Conservation (phyloP, 2,797 vertebrate genomes). For the Characodon lateralis region DNA sequence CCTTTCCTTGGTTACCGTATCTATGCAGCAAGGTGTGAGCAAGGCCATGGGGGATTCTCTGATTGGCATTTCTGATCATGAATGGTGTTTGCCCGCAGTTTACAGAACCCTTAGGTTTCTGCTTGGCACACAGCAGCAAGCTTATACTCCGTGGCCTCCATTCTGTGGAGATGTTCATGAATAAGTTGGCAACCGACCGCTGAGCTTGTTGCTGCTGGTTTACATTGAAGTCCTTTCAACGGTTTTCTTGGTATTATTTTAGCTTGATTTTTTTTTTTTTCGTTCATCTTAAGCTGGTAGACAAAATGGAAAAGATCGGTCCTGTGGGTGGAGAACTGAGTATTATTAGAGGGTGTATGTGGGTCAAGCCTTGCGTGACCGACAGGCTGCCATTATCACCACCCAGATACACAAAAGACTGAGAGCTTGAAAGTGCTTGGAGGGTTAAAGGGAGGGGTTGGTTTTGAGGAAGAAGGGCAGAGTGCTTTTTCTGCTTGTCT, state of each 20-base stretch:
- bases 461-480: constrained; percentile 42
- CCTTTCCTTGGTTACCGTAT: constrained; percentile 52
- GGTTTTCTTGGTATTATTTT: constrained; percentile 16
- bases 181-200: constrained; percentile 30
- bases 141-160: constrained; percentile 38
- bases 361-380: constrained; percentile 79
- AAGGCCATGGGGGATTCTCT: constrained; percentile 33
- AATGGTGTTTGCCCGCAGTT: constrained; percentile 41
- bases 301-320: constrained; percentile 62
- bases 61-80: constrained; percentile 53
- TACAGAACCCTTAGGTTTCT: constrained; percentile 24
- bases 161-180: constrained; percentile 31
- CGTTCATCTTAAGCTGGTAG: constrained; percentile 21
- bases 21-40: constrained; percentile 49
- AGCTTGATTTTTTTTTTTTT: constrained; percentile 12
- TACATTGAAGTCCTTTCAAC: constrained; percentile 12
- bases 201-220: constrained; percentile 48
- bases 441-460: constrained; percentile 35
- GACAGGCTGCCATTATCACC: constrained; percentile 77
- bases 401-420: constrained; percentile 67
- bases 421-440: constrained; percentile 57
- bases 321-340: constrained; percentile 79
- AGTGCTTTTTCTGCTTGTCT: constrained; percentile 49
- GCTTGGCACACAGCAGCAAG: constrained; percentile 34
- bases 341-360: constrained; percentile 64